Conservation (phyloP, 2,888 invertebrate genomes). For the Scaptomyza caliginosa region DNA sequence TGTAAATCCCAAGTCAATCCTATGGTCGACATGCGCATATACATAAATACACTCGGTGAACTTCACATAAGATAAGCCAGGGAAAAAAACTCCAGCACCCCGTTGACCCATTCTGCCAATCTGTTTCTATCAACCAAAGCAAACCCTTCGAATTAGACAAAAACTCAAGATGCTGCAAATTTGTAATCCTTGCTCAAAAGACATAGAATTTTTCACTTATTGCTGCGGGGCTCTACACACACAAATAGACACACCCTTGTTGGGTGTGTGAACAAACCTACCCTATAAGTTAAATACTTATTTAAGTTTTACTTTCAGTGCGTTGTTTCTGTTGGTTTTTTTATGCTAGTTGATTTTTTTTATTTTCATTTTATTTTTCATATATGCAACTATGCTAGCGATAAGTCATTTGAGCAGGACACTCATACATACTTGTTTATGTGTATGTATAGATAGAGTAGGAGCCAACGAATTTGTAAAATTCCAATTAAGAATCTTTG, state of each 20-base stretch:
- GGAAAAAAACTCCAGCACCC: conserved; percentile 36
- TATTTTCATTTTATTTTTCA: conserved; percentile 56
- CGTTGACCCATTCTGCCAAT: conserved; percentile 1
- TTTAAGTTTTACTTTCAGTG: conserved; percentile 65
- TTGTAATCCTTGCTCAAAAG: conserved; percentile 74
- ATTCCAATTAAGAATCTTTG: conserved; percentile 81
- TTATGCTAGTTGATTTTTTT: conserved; percentile 23
- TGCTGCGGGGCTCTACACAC: conserved; percentile 59
- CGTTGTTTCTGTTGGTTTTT: conserved; percentile 28
- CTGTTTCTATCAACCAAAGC: not conserved
- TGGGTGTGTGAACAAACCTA: conserved; percentile 21
- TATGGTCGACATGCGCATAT: conserved; percentile 41
- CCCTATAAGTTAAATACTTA: conserved; percentile 56
- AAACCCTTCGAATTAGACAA: conserved; percentile 69
- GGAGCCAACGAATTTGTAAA: conserved; percentile 77
- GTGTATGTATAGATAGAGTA: conserved; percentile 9
- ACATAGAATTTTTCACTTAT: conserved; percentile 74
- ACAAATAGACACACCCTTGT: not conserved
- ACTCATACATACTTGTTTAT: not conserved
- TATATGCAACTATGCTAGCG: conserved; percentile 73
- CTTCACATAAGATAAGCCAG: conserved; percentile 47
- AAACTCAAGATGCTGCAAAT: conserved; percentile 77
- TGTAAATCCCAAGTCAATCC: conserved; percentile 77
- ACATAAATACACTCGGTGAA: conserved; percentile 19
- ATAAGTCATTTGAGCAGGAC: conserved; percentile 73